phyloP scores from a whole-genome alignment of 2,113 vertebrate genomes.

The Chaetodon auriga region DNA sequence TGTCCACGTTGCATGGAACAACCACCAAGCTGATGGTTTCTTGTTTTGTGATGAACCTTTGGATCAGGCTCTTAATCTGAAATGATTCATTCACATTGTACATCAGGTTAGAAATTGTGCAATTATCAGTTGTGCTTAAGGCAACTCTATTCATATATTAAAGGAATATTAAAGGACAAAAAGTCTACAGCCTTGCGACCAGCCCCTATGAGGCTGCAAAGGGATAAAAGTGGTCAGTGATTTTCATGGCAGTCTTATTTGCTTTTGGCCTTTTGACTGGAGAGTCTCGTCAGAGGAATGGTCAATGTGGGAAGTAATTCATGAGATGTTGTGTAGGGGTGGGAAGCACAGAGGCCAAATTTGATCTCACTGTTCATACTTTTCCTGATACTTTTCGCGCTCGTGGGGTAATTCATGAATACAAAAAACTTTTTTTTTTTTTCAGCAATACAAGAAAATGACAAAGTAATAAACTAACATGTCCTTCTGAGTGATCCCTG shows the following conservation, averaged over 20 bases:
- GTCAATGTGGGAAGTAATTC: not conserved
- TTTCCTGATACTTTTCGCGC: too few species aligned
- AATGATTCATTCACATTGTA: conserved; percentile 14
- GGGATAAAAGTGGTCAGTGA: not conserved
- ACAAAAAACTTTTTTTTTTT: too few species aligned
- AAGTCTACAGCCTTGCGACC: not conserved
- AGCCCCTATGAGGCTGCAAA: not conserved
- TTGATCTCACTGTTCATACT: not conserved
- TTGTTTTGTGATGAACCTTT: conserved; percentile 85
- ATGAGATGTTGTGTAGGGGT: not conserved
- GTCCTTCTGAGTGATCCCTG: too few species aligned
- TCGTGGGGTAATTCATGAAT: too few species aligned
- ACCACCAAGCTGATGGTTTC: conserved; percentile 93
- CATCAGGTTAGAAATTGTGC: not conserved
- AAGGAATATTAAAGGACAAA: not conserved
- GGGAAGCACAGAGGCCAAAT: not conserved
- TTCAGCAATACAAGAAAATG: too few species aligned
- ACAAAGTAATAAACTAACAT: too few species aligned
- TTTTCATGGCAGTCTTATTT: not conserved
- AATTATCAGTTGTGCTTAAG: not conserved
- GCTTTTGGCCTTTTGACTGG: not conserved
- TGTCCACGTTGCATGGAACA: conserved; percentile 92
- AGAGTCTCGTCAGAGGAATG: not conserved
- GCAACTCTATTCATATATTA: not conserved
- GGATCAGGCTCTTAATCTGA: conserved; percentile 90